Evolutionary conservation across 2,113 vertebrate genomes (phyloP).

Genomic region (Pelmatolapia mariae): DNA sequence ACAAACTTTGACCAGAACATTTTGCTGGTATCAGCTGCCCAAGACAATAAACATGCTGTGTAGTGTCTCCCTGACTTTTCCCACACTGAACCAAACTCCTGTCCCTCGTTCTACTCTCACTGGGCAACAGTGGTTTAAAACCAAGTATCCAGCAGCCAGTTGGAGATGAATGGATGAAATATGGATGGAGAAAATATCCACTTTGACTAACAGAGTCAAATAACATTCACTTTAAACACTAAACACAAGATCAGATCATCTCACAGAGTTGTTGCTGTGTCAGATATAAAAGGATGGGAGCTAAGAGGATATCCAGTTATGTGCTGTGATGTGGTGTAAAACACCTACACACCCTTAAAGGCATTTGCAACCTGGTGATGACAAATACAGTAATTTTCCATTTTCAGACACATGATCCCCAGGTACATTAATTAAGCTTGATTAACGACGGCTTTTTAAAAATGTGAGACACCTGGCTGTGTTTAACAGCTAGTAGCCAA

Average conservation of each 20-base stretch:
- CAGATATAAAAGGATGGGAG: background rate
- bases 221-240: background rate
- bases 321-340: background rate
- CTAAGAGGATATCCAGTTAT: background rate
- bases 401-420: background rate
- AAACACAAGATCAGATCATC: background rate
- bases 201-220: background rate
- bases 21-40: slow-evolving; percentile 24
- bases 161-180: background rate
- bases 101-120: background rate
- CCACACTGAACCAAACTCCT: slow-evolving; percentile 9
- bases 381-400: background rate
- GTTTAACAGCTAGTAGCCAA: background rate
- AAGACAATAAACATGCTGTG: slow-evolving; percentile 35
- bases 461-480: background rate
- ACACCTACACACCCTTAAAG: background rate
- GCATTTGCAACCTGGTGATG: background rate
- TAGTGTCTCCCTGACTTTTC: slow-evolving; percentile 37
- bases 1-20: slow-evolving; percentile 55
- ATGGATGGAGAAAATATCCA: background rate
- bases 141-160: background rate
- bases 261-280: background rate
- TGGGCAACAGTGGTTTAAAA: background rate
- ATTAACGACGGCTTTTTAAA: slow-evolving; percentile 3
- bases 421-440: background rate